Conservation (phyloP, 2,888 invertebrate genomes). For the Sphaeridia pumilis region DNA sequence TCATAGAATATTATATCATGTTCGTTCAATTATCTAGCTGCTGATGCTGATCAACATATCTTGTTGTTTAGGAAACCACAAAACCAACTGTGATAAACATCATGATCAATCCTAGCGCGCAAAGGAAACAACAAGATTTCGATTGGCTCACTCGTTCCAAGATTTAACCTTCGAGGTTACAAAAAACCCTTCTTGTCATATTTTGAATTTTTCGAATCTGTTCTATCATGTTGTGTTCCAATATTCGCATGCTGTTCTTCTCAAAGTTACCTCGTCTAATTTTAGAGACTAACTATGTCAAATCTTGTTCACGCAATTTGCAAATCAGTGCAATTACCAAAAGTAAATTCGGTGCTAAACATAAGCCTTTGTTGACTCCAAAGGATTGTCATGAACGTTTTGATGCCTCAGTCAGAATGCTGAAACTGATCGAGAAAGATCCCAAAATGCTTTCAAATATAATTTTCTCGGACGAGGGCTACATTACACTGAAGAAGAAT, state of each 20-base stretch:
- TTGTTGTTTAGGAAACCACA: constrained; percentile 47
- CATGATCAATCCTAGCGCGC: constrained; percentile 74
- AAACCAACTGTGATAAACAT: constrained; percentile 81
- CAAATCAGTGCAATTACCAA: no score
- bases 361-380: constrained; percentile 18
- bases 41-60: no score
- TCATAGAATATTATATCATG: background rate
- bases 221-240: no score
- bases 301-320: no score
- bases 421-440: constrained; percentile 22
- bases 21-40: no score
- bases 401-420: constrained; percentile 23
- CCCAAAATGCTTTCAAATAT: constrained; percentile 22
- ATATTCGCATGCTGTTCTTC: no score
- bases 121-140: constrained; percentile 80
- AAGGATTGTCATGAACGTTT: constrained; percentile 24
- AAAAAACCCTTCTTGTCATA: no score
- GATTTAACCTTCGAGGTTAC: no score
- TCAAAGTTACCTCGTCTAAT: no score
- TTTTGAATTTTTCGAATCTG: no score
- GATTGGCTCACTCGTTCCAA: constrained; percentile 89
- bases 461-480: constrained; percentile 35
- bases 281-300: no score
- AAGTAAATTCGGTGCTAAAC: no score
- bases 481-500: constrained; percentile 15